Percentiles rank a stretch among this genome's conserved stretches.
Conservation (phyloP, 2,888 invertebrate genomes). For the Rugalucina vietnamica region DNA sequence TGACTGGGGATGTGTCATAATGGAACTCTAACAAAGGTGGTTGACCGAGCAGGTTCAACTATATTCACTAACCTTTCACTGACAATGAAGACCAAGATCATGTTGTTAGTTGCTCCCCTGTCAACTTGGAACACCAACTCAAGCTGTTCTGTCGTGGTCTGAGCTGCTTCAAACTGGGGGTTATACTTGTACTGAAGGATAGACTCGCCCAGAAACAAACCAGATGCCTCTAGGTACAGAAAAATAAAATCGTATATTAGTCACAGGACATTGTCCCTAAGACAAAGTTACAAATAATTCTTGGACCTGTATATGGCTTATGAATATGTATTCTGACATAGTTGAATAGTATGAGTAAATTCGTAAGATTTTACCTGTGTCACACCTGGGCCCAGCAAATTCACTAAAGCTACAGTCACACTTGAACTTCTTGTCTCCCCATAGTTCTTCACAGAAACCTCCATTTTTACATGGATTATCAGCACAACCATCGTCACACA, state of each 20-base stretch:
- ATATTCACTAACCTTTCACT: conserved; percentile 62
- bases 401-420: conserved; percentile 76
- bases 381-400: conserved; percentile 74
- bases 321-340: too few species aligned
- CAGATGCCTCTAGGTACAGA: conserved; percentile 64
- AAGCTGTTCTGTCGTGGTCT: conserved; percentile 68
- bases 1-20: too few species aligned
- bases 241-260: too few species aligned
- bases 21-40: too few species aligned
- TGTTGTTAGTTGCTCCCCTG: conserved; percentile 35
- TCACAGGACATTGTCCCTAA: too few species aligned
- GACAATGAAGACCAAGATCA: conserved; percentile 70
- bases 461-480: conserved; percentile 70
- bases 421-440: conserved; percentile 68
- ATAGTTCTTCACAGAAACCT: conserved; percentile 74
- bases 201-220: conserved; percentile 66
- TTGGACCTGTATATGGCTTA: too few species aligned
- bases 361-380: conserved; percentile 71
- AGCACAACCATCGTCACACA: conserved; percentile 75
- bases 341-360: too few species aligned
- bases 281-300: too few species aligned
- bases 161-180: conserved; percentile 58
- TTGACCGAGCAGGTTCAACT: too few species aligned
- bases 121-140: conserved; percentile 70
- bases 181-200: conserved; percentile 70